Evolutionary conservation across 2,113 vertebrate species (phyloP), one percentile per base, ranked within the genome.

Genomic region (Pseudopodoces humilis): DNA sequence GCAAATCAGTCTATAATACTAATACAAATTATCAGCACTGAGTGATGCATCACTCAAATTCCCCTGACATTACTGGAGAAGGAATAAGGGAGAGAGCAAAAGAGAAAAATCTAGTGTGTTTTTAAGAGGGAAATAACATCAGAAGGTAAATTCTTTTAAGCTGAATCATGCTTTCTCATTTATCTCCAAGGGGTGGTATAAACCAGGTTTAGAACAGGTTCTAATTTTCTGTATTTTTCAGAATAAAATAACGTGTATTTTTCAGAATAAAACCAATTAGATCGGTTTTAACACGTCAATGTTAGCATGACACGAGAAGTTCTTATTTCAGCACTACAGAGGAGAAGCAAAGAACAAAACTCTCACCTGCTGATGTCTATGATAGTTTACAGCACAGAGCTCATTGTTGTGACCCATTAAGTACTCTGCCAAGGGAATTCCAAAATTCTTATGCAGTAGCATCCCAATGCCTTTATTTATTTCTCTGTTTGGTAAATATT

Each of bases 61-160:
- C 56, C 62, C 53, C 20, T 88, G 93, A 60, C 56, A 85, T 87
- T 53, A 81, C 44, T 11, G 88, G 11, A 67, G 50, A 82, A 56
- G 33, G 46, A 41, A 47, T 60, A 63, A 84, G 27, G n/a, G 33
- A 72, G 2, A 55, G n/a, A 77, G 58, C 35, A 72, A 65, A 92
- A 87, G 15, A 59, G 13, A 55, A 24, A 47, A 24, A 20, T 31
- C 46, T 25, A 37, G 11, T 59, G 7, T 64, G 82, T 72, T 95
- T 95, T 91, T 60, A 44, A 68, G 19, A 91, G 37, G 47, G n/a
- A 96, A 87, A 95, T 87, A 60, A 88, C 52, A 9, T 92, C 60
- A 77, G 49, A 39, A 62, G 8, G 25, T 60, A 43, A 43, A 24
- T 52, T 95, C 94, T 49, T 86, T 70, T 76, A 46, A 95, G 59